Percentiles rank a stretch among this genome's conserved stretches.
Evolutionary conservation across 2,113 vertebrate species (phyloP).

Genomic region (Gavialis gangeticus): DNA sequence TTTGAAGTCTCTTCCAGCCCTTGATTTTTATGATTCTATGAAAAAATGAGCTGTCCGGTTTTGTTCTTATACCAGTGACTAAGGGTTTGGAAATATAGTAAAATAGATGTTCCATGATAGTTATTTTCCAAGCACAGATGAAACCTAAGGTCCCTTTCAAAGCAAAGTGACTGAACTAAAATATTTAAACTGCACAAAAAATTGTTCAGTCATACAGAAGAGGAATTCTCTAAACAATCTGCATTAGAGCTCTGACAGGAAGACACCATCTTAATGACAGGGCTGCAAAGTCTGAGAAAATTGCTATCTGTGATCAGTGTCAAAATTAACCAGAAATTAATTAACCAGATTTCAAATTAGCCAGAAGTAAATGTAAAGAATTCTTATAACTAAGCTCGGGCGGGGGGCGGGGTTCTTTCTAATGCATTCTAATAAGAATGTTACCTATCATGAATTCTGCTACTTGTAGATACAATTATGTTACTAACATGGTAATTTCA

Average conservation of each 20-base stretch:
- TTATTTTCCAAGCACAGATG: neutral
- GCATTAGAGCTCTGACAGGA: neutral
- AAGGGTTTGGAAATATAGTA: neutral
- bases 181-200: neutral
- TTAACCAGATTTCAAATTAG: neutral
- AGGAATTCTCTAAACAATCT: neutral
- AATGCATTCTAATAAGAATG: neutral
- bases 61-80: neutral
- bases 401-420: neutral
- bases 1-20: no score
- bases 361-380: neutral
- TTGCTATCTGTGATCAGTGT: no score
- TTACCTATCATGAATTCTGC: neutral
- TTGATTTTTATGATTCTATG: no score
- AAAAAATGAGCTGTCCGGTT: neutral
- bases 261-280: neutral
- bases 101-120: neutral
- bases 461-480: neutral
- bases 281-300: no score
- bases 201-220: neutral
- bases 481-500: neutral
- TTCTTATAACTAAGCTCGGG: neutral
- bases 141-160: neutral
- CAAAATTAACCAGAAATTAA: no score
- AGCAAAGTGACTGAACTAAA: neutral